A percentile compares a stretch with the other conserved stretches of the same genome.
These are phyloP conservation scores for Aricia artaxerxes DNA, from an alignment of 2,888 invertebrate species.

Conservation along the genomic window DNA sequence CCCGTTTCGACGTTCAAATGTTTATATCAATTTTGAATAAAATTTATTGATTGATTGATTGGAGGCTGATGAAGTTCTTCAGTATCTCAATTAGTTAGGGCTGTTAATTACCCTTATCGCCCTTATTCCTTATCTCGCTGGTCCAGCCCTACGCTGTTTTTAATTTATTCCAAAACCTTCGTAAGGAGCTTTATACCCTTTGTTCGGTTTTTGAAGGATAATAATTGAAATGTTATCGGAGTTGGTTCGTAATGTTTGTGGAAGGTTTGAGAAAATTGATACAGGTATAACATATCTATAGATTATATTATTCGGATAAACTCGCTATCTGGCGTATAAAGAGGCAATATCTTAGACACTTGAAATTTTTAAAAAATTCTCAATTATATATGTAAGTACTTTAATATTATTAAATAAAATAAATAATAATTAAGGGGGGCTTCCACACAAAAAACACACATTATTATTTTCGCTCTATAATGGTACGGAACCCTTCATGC, in stretches of 20 bases:
- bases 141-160: neutral
- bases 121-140: neutral
- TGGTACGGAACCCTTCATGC: no score
- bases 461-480: no score
- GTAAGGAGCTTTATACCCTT: conserved; percentile 8
- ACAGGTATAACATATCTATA: neutral
- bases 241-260: neutral
- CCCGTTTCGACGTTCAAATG: no score
- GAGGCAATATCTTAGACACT: no score
- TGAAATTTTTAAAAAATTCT: no score
- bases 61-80: neutral
- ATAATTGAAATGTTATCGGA: conserved; percentile 6
- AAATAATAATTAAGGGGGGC: no score
- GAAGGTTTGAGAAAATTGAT: neutral
- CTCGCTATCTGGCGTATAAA: no score
- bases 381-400: no score
- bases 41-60: neutral
- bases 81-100: conserved; percentile 4
- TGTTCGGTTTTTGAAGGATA: conserved; percentile 9
- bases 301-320: no score
- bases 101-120: neutral
- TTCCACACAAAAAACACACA: no score
- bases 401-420: no score
- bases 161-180: conserved; percentile 15
- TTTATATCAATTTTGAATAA: no score